Evolutionary conservation across 2,113 vertebrate genomes (phyloP).

Genomic region (Psettodes erumei): DNA sequence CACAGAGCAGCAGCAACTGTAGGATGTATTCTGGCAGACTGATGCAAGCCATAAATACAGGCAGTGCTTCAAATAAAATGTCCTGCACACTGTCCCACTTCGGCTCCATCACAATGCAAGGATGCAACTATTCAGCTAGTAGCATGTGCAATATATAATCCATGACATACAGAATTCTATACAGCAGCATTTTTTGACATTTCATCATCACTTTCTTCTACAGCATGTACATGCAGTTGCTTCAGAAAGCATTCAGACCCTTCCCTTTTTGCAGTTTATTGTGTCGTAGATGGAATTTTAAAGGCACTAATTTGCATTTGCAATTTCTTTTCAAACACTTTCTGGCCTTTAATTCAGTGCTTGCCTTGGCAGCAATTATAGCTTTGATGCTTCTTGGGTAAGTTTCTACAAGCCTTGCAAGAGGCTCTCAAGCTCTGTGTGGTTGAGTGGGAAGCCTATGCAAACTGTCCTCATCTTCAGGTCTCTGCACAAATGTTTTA

Average conservation of each 20-base stretch:
- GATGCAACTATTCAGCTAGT: conserved; percentile 38
- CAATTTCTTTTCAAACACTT: no score
- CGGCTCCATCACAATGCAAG: conserved; percentile 33
- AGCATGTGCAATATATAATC: conserved; percentile 19
- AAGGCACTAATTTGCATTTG: no score
- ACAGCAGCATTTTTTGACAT: not conserved
- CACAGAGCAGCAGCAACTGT: conserved; percentile 52
- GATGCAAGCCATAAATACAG: conserved; percentile 59
- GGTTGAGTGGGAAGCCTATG: not conserved
- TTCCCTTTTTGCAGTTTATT: not conserved
- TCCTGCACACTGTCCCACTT: conserved; percentile 67
- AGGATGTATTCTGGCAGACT: conserved; percentile 54
- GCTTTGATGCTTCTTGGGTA: no score
- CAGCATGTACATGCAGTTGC: not conserved
- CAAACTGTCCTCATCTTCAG: no score
- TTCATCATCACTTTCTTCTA: no score
- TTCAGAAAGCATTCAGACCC: not conserved
- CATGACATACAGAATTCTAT: conserved; percentile 9
- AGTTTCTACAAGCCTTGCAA: no score
- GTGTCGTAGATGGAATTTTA: not conserved
- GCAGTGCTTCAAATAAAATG: conserved; percentile 54
- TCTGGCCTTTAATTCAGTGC: not conserved
- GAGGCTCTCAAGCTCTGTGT: no score
- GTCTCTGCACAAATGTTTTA: no score
- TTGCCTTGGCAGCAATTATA: no score